Base-by-base conservation (phyloP, 2,888 invertebrate genomes). In the Ferrisia virgata region DNA sequence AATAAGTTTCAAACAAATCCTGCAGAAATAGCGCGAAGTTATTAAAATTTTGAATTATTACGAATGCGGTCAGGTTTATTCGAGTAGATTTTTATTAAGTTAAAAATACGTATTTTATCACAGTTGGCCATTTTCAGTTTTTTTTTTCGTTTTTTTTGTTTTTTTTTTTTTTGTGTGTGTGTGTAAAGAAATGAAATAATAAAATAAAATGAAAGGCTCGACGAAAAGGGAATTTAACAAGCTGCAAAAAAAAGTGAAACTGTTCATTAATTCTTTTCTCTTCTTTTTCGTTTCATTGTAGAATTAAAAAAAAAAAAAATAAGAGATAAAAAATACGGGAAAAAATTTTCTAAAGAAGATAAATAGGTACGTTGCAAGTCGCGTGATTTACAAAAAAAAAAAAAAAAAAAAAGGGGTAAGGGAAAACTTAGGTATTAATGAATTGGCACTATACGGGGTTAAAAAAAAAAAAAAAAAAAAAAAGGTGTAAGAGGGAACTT, bases 11-110 rank as follows among this genome's bases (percentile, higher is more conserved):
- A 33, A n/a, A 33, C 33, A n/a, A 76, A 36, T 76, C 28, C 28
- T 22, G n/a, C 36, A 2, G 15, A 9, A 76, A n/a, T n/a, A n/a
- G 36, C 36, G 36, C n/a, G 9, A 25, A 25, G 72, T 76, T 76
- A 76, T 76, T 76, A 76, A 76, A 76, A 76, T 76, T 72, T 76
- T 76, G 72, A 76, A 36, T 76, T 76, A 76, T 76, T 76, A 76
- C 72, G 36, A 76, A 36, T 76, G 36, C 72, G 72, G 72, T 64
- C 64, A 31, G 64, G 28, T 64, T 64, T 28, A 28, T 64, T 64
- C 15, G 28, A 64, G 64, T 64, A 64, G 28, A 64, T 64, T 64
- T 64, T 28, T 64, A 28, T 28, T 28, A 64, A 64, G 28, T 28
- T 28, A 28, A 8, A 64, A 64, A 64, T 64, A n/a, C n/a, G n/a